phyloP scores from a whole-genome alignment of 2,797 vertebrate species.

The Acanthiza pusilla region DNA sequence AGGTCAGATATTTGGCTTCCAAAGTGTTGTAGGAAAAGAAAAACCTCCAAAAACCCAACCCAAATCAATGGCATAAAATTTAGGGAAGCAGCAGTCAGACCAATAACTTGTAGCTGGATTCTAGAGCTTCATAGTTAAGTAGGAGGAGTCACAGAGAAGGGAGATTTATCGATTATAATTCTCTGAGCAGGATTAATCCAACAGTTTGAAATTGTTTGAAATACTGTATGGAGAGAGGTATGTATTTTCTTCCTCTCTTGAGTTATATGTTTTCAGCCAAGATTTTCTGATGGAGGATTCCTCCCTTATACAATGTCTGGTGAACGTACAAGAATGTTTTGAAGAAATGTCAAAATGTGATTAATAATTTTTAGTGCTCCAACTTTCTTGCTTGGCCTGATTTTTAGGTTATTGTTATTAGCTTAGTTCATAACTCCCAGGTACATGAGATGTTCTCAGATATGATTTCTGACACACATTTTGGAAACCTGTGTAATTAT shows the following conservation, averaged over 20 bases:
- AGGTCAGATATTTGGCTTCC: not conserved
- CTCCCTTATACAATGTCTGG: not conserved
- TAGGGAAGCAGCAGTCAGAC: not conserved
- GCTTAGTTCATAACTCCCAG: not conserved
- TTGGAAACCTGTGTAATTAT: not conserved
- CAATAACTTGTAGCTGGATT: not conserved
- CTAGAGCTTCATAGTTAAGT: not conserved
- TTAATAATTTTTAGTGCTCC: not conserved
- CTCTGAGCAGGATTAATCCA: not conserved
- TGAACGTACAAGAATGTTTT: not conserved
- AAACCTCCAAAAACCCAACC: fast-evolving
- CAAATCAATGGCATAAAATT: not conserved
- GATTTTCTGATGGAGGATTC: not conserved
- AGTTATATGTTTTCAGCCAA: not conserved
- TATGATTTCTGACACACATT: not conserved
- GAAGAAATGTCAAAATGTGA: not conserved
- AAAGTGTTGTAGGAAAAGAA: not conserved
- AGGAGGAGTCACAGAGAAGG: not conserved
- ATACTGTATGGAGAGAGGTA: not conserved
- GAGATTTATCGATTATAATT: not conserved
- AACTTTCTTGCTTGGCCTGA: not conserved
- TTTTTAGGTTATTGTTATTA: not conserved
- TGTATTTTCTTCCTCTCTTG: not conserved
- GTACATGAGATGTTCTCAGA: not conserved
- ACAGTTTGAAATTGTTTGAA: not conserved